phyloP scores from a whole-genome alignment of 2,797 vertebrate genomes.

The Heteromormyrus szaboi region DNA sequence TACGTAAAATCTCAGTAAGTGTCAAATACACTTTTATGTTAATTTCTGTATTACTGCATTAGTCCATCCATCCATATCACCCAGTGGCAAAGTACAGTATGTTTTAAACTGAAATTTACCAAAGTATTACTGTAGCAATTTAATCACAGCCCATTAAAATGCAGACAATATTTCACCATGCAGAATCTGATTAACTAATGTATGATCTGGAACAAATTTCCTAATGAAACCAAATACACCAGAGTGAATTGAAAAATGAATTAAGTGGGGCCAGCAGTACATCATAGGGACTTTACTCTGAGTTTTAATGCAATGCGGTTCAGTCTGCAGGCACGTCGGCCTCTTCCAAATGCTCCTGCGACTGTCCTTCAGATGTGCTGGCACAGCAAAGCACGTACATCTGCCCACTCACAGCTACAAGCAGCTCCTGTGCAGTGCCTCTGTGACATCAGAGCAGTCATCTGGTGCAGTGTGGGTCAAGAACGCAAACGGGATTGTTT shows the following conservation, averaged over 20 bases:
- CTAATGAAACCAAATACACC: not conserved
- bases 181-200: not conserved
- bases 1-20: not conserved
- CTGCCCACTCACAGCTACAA: not conserved
- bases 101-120: not conserved
- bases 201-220: not conserved
- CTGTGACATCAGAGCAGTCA: not conserved
- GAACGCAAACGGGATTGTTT: not conserved
- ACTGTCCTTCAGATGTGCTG: not conserved
- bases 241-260: not conserved
- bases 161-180: conserved; percentile 1
- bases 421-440: not conserved
- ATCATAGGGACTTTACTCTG: not conserved
- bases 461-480: not conserved
- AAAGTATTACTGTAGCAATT: not conserved
- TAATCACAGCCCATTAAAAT: conserved; percentile 12
- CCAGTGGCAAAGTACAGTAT: not conserved
- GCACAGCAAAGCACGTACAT: not conserved
- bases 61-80: not conserved
- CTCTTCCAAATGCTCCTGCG: not conserved
- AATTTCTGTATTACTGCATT: not conserved
- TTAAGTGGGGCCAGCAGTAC: not conserved
- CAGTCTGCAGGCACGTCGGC: not conserved
- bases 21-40: not conserved
- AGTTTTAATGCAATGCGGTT: not conserved